These are phyloP conservation scores for Dinoponera quadriceps DNA, from an alignment of 1,140 invertebrate species.

Conservation along the genomic window DNA sequence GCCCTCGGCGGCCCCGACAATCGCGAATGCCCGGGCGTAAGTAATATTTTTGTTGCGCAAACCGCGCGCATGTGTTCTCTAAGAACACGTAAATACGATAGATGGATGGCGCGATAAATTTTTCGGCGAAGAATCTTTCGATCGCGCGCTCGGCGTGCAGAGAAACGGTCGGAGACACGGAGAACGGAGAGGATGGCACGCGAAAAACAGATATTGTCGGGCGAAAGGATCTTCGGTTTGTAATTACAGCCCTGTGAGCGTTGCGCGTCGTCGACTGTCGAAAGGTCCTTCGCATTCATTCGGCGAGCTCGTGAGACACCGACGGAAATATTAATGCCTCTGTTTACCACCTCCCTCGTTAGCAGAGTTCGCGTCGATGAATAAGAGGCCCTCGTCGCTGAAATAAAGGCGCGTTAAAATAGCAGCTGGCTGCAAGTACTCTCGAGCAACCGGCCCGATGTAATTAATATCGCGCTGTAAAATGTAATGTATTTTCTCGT, in stretches of 20 bases:
- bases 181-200: too few relatives aligned
- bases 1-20: neutral
- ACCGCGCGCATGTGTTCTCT: neutral
- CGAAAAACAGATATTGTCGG: neutral
- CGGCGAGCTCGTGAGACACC: neutral
- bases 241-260: neutral
- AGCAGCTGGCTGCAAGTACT: slow-evolving; percentile 29
- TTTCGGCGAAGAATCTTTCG: too few relatives aligned
- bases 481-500: slow-evolving; percentile 28
- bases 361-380: slow-evolving; percentile 38
- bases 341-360: slow-evolving; percentile 34
- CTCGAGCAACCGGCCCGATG: neutral
- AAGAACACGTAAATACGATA: too few relatives aligned
- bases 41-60: slow-evolving; percentile 43
- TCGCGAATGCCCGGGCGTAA: neutral
- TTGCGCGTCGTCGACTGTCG: neutral
- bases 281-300: neutral
- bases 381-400: slow-evolving; percentile 24
- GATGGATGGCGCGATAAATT: too few relatives aligned
- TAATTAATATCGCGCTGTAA: slow-evolving; percentile 45
- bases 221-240: neutral
- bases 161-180: too few relatives aligned
- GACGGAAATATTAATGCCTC: slow-evolving; percentile 14
- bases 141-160: too few relatives aligned
- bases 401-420: slow-evolving; percentile 48